These are phyloP conservation scores for Phoxinus dragarum DNA, from an alignment of 2,797 vertebrate genomes.

Conservation along the genomic window DNA sequence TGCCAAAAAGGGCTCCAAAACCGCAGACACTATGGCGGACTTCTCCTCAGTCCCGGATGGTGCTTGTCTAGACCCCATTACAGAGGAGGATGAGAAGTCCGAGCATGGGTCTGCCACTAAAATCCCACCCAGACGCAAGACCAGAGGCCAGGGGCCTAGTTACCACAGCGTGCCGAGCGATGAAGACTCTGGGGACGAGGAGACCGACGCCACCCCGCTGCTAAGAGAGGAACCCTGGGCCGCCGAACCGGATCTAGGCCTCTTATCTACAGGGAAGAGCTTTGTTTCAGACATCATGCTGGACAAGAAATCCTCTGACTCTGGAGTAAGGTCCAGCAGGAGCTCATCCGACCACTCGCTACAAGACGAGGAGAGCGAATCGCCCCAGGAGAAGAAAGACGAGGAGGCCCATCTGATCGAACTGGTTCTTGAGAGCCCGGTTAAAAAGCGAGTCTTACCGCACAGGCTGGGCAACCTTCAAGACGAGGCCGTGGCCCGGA, in stretches of 20 bases:
- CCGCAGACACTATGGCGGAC: constrained; percentile 81
- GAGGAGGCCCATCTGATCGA: constrained; percentile 86
- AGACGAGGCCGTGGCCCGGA: constrained; percentile 86
- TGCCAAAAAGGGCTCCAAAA: constrained; percentile 81
- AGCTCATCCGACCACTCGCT: constrained; percentile 92
- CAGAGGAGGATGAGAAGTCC: constrained; percentile 95
- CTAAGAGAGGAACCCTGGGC: constrained; percentile 77
- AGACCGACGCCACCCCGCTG: constrained; percentile 90
- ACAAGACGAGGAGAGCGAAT: constrained; percentile 81
- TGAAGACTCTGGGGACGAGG: constrained; percentile 87
- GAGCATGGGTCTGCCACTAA: constrained; percentile 83
- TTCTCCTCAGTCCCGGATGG: constrained; percentile 83
- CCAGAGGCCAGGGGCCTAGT: constrained; percentile 81
- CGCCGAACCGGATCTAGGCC: constrained; percentile 63
- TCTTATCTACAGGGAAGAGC: constrained; percentile 78
- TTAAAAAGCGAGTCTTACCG: constrained; percentile 83
- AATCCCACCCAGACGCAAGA: constrained; percentile 79
- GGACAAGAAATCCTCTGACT: constrained; percentile 94
- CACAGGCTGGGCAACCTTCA: constrained; percentile 86
- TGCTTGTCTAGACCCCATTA: constrained; percentile 92
- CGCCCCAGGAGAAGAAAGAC: constrained; percentile 69
- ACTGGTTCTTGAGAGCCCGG: constrained; percentile 85
- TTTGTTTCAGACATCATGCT: constrained; percentile 83
- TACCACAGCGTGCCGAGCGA: constrained; percentile 93
- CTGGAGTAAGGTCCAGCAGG: constrained; percentile 89